These are phyloP conservation scores for Neomonachus schauinslandi DNA, from an alignment of 2,113 vertebrate species.

Conservation along the genomic window DNA sequence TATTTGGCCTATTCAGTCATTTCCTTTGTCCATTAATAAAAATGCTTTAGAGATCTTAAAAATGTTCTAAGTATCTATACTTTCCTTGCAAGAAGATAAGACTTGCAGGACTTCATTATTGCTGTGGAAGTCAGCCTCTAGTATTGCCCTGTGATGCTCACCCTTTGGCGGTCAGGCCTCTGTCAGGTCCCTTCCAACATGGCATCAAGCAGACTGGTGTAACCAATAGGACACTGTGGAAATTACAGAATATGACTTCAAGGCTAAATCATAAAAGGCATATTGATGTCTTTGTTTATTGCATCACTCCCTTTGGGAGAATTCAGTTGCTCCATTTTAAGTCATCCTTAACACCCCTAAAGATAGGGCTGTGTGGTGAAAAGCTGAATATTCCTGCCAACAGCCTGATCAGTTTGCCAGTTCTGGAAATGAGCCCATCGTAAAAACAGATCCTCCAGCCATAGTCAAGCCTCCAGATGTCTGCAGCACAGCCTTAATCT, in stretches of 20 bases:
- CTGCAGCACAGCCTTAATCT: neutral
- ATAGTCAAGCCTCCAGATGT: neutral
- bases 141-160: neutral
- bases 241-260: neutral
- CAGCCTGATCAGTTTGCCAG: neutral
- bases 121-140: neutral
- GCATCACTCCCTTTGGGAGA: neutral
- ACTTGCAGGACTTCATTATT: neutral
- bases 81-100: neutral
- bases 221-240: neutral
- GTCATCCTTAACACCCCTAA: neutral
- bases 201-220: neutral
- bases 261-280: neutral
- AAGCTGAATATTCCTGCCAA: neutral
- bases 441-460: neutral
- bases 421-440: neutral
- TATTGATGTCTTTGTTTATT: neutral
- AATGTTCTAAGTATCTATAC: neutral
- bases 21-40: neutral
- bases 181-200: neutral
- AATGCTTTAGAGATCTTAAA: neutral
- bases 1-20: neutral
- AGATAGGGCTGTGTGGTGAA: neutral
- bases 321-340: neutral
- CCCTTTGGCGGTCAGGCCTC: rapidly evolving